These are phyloP conservation scores for Meloe dianella DNA, from an alignment of 2,888 invertebrate species.

Conservation along the genomic window DNA sequence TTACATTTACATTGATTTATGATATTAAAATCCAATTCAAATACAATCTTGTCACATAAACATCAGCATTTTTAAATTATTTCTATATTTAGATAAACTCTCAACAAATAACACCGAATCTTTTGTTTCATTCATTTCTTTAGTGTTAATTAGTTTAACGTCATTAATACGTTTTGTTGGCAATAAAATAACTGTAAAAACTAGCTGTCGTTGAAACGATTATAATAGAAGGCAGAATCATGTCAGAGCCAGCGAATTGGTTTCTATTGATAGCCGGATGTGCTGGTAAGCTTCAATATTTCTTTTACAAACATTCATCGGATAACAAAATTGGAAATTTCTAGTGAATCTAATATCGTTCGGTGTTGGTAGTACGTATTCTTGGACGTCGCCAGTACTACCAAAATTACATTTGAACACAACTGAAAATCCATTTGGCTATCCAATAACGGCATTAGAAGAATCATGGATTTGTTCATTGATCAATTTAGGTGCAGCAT, in stretches of 20 bases:
- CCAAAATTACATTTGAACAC: slow-evolving; percentile 21
- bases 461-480: slow-evolving; percentile 45
- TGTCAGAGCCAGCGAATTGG: background rate
- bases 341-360: slow-evolving; percentile 19
- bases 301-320: background rate
- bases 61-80: too few species aligned
- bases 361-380: slow-evolving; percentile 11
- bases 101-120: too few species aligned
- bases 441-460: slow-evolving; percentile 36
- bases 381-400: slow-evolving; percentile 25
- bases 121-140: too few species aligned
- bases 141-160: too few species aligned
- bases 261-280: background rate
- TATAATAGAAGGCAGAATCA: background rate
- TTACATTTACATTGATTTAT: too few species aligned
- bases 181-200: background rate
- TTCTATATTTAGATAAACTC: too few species aligned
- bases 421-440: slow-evolving; percentile 39
- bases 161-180: background rate
- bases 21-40: too few species aligned
- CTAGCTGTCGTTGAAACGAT: background rate
- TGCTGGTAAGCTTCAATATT: background rate
- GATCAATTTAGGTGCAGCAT: slow-evolving; percentile 40
- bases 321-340: slow-evolving; percentile 1
- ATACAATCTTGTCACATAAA: too few species aligned